Evolutionary conservation across 2,797 vertebrate genomes (phyloP).

Genomic region (Hippocampus kuda): DNA sequence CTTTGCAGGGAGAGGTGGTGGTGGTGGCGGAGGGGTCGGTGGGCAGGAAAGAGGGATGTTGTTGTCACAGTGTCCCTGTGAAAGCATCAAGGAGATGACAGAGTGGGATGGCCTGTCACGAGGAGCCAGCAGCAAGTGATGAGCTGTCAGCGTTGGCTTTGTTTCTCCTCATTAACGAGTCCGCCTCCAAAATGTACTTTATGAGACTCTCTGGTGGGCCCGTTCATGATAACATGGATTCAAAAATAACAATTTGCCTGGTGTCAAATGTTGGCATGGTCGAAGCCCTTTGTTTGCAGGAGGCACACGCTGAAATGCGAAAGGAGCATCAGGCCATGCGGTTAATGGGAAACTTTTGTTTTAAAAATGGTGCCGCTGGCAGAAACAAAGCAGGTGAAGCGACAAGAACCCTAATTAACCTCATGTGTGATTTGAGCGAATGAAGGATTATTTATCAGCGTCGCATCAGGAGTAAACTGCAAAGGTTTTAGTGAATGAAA

Average conservation of each 20-base stretch:
- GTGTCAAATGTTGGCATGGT: conserved; percentile 40
- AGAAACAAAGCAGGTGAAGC: conserved; percentile 11
- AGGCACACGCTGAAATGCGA: conserved; percentile 23
- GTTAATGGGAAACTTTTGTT: conserved; percentile 36
- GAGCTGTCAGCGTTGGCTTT: conserved; percentile 53
- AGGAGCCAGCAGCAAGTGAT: conserved; percentile 39
- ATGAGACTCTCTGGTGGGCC: conserved; percentile 17
- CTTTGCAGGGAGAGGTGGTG: conserved; percentile 45
- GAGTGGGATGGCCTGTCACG: conserved; percentile 43
- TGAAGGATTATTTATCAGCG: not conserved
- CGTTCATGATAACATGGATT: conserved; percentile 26
- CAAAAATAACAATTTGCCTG: conserved; percentile 45
- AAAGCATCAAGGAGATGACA: conserved; percentile 36
- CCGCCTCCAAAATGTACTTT: conserved; percentile 40
- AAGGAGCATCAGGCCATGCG: not conserved
- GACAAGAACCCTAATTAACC: not conserved
- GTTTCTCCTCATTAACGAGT: conserved; percentile 53
- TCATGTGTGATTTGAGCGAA: not conserved
- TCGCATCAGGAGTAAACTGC: not conserved
- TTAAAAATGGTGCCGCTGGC: conserved; percentile 25
- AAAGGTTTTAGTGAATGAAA: too few species aligned
- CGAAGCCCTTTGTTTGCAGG: conserved; percentile 17
- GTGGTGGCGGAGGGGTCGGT: conserved; percentile 18
- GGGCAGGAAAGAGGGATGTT: conserved; percentile 28
- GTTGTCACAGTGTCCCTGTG: conserved; percentile 45